Percentiles rank a stretch among this genome's conserved stretches.
Evolutionary conservation across 1,140 invertebrate species (phyloP).

Genomic region (Zaprionus capensis): DNA sequence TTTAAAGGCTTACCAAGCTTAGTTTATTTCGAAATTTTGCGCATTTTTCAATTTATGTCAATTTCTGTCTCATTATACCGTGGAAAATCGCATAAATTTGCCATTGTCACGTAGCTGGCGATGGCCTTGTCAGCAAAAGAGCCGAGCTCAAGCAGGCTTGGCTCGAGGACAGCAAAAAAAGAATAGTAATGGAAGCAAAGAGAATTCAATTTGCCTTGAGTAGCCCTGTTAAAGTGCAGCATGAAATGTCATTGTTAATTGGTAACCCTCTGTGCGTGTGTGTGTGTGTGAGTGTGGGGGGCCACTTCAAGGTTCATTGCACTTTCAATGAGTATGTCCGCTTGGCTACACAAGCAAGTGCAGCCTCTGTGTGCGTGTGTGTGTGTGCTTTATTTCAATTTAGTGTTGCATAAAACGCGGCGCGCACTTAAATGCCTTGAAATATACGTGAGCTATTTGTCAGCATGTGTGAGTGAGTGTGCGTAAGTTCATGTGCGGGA

Average conservation of each 20-base stretch:
- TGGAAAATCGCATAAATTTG: slow-evolving; percentile 39
- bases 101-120: slow-evolving; percentile 38
- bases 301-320: slow-evolving; percentile 23
- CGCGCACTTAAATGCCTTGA: slow-evolving; percentile 66
- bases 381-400: slow-evolving; percentile 70
- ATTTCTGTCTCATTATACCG: slow-evolving; percentile 39
- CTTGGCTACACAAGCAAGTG: background rate
- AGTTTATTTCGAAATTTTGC: background rate
- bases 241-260: slow-evolving; percentile 30
- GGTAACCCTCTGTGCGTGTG: background rate
- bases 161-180: background rate
- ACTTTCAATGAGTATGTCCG: slow-evolving; percentile 1
- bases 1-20: slow-evolving; percentile 40
- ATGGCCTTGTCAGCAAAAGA: slow-evolving; percentile 8
- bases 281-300: background rate
- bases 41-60: slow-evolving; percentile 32
- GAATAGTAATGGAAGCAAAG: background rate
- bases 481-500: slow-evolving; percentile 19
- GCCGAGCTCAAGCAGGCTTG: background rate
- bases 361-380: background rate
- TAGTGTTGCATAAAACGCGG: slow-evolving; percentile 65
- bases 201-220: slow-evolving; percentile 12
- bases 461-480: slow-evolving; percentile 26
- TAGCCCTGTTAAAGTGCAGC: slow-evolving; percentile 9
- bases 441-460: slow-evolving; percentile 61